phyloP scores from a whole-genome alignment of 2,113 vertebrate species.

The Barnardius zonarius region DNA sequence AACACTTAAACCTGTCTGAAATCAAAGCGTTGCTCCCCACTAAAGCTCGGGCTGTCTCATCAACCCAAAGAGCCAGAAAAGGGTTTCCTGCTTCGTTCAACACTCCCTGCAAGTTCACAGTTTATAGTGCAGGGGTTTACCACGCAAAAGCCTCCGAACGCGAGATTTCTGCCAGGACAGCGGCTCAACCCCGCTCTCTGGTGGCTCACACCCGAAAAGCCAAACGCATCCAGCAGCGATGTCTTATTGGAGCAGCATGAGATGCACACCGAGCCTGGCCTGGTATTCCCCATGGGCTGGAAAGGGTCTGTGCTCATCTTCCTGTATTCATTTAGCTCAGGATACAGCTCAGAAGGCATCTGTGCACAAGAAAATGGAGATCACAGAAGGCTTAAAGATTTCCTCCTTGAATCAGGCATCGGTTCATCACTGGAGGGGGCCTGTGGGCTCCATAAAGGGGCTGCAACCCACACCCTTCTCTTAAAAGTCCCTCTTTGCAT shows the following conservation, averaged over 20 bases:
- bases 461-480: background rate
- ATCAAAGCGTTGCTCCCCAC: background rate
- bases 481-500: background rate
- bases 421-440: accelerated
- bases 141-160: accelerated
- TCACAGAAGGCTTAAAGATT: background rate
- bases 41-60: background rate
- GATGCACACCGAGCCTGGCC: background rate
- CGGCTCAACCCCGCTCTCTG: slow-evolving; percentile 60
- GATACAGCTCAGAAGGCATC: background rate
- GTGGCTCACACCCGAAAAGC: background rate
- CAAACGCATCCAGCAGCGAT: accelerated
- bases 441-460: accelerated
- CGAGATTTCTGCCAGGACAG: background rate
- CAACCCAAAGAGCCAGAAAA: background rate
- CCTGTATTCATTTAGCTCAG: background rate
- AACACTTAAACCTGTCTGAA: background rate
- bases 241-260: background rate
- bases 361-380: background rate
- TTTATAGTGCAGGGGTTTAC: accelerated
- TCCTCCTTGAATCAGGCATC: background rate
- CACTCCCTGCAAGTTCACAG: background rate
- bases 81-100: background rate
- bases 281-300: accelerated
- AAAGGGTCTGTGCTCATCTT: background rate